A percentile compares a stretch with the other conserved stretches of the same genome.
These are phyloP conservation scores for Bombus superbus DNA, from an alignment of 1,140 invertebrate species.

Conservation along the genomic window DNA sequence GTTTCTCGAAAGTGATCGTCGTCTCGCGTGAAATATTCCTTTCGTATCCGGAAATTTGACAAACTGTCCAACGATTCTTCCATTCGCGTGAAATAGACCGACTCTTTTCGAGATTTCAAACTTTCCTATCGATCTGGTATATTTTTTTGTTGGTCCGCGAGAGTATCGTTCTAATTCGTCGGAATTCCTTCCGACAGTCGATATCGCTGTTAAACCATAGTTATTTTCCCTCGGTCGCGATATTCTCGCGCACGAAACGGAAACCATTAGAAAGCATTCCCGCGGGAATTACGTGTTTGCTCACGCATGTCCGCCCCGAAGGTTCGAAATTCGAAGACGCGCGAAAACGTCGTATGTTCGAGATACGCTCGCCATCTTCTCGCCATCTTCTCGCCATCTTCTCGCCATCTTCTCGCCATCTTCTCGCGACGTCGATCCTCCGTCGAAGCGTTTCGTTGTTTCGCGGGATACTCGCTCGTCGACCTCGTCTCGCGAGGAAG, in stretches of 20 bases:
- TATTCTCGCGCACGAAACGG: conserved; percentile 10
- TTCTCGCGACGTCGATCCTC: background rate
- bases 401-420: no score
- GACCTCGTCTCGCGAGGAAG: background rate
- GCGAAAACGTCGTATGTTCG: background rate
- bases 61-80: no score
- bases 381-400: no score
- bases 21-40: background rate
- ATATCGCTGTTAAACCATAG: background rate
- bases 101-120: background rate
- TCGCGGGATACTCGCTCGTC: background rate
- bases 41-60: background rate
- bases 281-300: background rate
- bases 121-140: background rate
- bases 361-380: no score
- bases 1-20: background rate
- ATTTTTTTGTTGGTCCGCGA: background rate
- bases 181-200: background rate
- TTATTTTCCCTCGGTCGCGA: conserved; percentile 14
- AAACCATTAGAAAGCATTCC: conserved; percentile 53
- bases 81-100: background rate
- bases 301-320: conserved; percentile 2
- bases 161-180: background rate
- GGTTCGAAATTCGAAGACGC: conserved; percentile 25
- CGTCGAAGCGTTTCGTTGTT: conserved; percentile 9